Percentiles rank a stretch among this genome's conserved stretches.
phyloP scores from a whole-genome alignment of 2,797 vertebrate species.

The Ispidina lecontei region DNA sequence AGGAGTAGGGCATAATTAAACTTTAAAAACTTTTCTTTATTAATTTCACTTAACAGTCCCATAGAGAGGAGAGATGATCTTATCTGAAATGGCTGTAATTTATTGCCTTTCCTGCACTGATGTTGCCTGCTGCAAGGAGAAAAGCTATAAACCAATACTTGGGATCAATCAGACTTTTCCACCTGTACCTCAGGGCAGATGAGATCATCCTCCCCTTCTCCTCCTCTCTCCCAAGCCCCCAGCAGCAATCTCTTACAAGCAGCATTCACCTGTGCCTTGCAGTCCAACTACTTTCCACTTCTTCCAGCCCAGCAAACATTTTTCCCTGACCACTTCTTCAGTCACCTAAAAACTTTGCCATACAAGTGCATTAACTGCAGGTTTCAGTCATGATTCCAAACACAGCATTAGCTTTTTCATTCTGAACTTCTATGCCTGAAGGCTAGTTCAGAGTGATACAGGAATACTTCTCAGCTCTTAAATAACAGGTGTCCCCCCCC shows the following conservation, averaged over 20 bases:
- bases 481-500: background rate
- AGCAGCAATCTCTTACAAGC: background rate
- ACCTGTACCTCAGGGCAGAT: background rate
- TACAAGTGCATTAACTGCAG: background rate
- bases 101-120: background rate
- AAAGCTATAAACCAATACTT: background rate
- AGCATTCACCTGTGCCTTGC: background rate
- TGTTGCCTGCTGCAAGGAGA: background rate
- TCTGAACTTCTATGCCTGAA: background rate
- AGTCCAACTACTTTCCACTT: background rate
- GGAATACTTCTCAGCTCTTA: background rate
- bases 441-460: rapidly evolving
- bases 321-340: background rate
- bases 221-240: background rate
- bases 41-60: background rate
- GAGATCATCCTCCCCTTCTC: background rate
- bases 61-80: background rate
- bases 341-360: background rate
- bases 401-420: background rate
- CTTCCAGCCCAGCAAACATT: rapidly evolving
- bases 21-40: background rate
- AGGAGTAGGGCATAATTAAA: slow-evolving; percentile 10
- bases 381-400: background rate
- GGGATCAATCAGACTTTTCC: background rate
- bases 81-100: background rate